Conservation (phyloP, 2,888 invertebrate species). For the Helicoverpa assulta region DNA sequence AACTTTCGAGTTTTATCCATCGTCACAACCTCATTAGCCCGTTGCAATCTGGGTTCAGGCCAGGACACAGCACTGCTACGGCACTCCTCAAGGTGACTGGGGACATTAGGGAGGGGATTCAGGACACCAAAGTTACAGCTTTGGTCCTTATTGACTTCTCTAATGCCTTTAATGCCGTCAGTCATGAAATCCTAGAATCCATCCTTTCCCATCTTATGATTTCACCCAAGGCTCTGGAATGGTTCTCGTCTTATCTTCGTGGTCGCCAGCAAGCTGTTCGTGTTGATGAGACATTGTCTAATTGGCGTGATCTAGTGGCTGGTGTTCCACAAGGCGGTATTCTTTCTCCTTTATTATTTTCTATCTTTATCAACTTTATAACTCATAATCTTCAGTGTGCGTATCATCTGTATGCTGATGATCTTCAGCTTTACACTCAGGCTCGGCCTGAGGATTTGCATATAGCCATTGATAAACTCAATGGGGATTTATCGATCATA, state of each 20-base stretch:
- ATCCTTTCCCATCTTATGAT: constrained; percentile 7
- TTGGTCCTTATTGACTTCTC: too few species aligned
- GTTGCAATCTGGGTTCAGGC: neutral
- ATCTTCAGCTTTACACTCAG: neutral
- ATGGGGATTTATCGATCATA: too few species aligned
- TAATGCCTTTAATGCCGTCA: too few species aligned
- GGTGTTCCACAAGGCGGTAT: constrained; percentile 1
- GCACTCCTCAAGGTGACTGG: neutral
- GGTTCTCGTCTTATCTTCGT: constrained; percentile 4
- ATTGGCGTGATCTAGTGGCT: constrained; percentile 1
- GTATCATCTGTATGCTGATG: neutral
- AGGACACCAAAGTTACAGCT: too few species aligned
- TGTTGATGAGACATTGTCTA: neutral
- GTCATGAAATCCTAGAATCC: too few species aligned
- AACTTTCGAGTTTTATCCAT: too few species aligned
- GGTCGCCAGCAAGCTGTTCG: constrained; percentile 1
- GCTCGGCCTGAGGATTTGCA: neutral
- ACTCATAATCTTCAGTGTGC: neutral
- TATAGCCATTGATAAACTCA: neutral
- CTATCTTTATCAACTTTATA: neutral
- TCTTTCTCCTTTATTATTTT: constrained; percentile 2
- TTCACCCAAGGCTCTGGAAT: neutral
- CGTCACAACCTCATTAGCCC: too few species aligned
- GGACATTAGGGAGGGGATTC: neutral
- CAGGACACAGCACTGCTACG: neutral